Evolutionary conservation across 2,113 vertebrate genomes (phyloP).

Genomic region (Myrmophylax atrothorax): DNA sequence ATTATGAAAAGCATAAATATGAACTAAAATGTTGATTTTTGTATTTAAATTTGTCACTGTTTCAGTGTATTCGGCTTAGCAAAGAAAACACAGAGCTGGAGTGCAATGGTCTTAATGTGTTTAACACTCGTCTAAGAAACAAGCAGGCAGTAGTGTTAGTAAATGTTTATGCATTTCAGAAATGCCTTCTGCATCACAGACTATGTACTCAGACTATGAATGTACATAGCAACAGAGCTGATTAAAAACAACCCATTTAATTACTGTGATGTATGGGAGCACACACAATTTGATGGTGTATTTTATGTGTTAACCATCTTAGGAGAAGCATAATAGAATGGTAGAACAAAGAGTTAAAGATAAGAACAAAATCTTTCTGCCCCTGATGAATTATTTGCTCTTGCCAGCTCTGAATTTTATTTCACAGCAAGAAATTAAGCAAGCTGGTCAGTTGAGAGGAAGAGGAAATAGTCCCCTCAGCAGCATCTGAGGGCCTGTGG

Average conservation of each 20-base stretch:
- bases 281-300: not conserved
- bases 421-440: not conserved
- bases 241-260: conserved; percentile 28
- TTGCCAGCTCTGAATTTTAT: not conserved
- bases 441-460: not conserved
- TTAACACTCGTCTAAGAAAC: conserved; percentile 44
- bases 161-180: conserved; percentile 73
- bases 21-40: not conserved
- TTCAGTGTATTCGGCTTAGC: not conserved
- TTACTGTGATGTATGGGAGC: not conserved
- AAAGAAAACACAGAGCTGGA: not conserved
- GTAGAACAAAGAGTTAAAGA: not conserved
- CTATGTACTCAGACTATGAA: conserved; percentile 15
- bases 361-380: not conserved
- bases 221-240: conserved; percentile 41
- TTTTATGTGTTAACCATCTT: not conserved
- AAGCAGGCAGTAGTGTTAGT: conserved; percentile 50
- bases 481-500: not conserved
- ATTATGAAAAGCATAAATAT: not conserved
- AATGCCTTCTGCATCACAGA: conserved; percentile 65
- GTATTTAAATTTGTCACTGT: not conserved
- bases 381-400: not conserved
- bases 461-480: not conserved
- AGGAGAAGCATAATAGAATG: not conserved
- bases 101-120: conserved; percentile 9